Percentiles rank a stretch among this genome's conserved stretches.
phyloP scores from a whole-genome alignment of 2,113 vertebrate genomes.

The Leuciscus idus region DNA sequence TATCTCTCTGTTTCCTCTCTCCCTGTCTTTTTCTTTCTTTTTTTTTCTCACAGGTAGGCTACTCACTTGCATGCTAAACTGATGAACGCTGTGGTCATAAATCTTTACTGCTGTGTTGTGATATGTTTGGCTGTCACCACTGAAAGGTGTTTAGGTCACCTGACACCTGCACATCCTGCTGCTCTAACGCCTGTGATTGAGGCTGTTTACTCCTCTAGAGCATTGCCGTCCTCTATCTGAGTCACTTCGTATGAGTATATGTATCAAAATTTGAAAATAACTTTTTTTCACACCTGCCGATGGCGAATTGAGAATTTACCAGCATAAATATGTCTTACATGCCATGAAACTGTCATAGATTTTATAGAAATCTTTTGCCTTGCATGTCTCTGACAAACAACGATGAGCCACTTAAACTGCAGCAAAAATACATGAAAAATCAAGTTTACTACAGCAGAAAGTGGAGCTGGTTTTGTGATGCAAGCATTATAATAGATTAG shows the following conservation, averaged over 20 bases:
- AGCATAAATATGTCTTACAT: neutral
- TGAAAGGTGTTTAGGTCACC: slow-evolving; percentile 21
- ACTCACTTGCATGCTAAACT: neutral
- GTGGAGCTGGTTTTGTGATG: neutral
- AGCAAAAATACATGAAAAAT: too few species aligned
- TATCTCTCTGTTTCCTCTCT: neutral
- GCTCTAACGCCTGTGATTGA: slow-evolving; percentile 3
- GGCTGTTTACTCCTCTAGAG: slow-evolving; percentile 9
- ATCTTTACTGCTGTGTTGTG: slow-evolving; percentile 4
- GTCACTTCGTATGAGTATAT: neutral
- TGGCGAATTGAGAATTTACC: neutral
- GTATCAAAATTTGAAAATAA: neutral
- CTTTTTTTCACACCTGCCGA: neutral
- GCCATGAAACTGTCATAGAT: neutral
- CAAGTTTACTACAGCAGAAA: neutral
- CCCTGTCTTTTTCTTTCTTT: neutral
- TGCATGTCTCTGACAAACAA: too few species aligned
- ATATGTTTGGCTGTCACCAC: neutral
- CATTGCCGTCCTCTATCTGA: neutral
- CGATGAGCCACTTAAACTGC: too few species aligned
- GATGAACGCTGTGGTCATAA: neutral
- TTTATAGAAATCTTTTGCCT: too few species aligned
- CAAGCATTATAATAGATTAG: neutral
- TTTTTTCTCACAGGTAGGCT: neutral
- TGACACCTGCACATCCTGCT: neutral